Evolutionary conservation across 1,140 invertebrate species (phyloP).

Genomic region (Pachypeltis micranthus): DNA sequence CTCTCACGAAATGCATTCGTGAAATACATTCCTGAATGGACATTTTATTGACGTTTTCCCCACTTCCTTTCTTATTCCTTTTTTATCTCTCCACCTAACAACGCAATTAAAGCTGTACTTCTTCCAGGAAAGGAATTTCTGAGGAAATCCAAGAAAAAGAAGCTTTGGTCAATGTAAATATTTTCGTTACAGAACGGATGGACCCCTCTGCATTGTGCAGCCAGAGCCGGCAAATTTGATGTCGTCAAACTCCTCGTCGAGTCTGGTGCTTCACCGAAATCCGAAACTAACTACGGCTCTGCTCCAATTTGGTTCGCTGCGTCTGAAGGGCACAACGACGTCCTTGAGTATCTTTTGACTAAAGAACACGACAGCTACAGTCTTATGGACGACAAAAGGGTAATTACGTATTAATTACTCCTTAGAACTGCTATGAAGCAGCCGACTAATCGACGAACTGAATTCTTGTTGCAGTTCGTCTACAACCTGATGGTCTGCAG

Average conservation of each 20-base stretch:
- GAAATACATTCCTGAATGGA: no score
- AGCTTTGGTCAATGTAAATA: no score
- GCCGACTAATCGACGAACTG: neutral
- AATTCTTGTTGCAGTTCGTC: slow-evolving; percentile 62
- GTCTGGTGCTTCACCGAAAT: slow-evolving; percentile 86
- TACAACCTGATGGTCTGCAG: slow-evolving; percentile 98
- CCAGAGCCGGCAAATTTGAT: slow-evolving; percentile 85
- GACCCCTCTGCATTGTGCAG: slow-evolving; percentile 92
- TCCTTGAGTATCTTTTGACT: slow-evolving; percentile 88
- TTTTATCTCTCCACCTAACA: no score
- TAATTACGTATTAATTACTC: no score
- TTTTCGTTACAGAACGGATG: slow-evolving; percentile 64
- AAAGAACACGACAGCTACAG: slow-evolving; percentile 95
- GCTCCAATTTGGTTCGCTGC: slow-evolving; percentile 96
- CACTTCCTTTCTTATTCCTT: no score
- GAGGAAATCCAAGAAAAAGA: neutral
- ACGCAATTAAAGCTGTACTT: no score
- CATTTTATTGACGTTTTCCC: no score
- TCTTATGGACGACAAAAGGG: slow-evolving; percentile 91
- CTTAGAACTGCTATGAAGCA: neutral
- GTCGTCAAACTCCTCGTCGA: slow-evolving; percentile 92
- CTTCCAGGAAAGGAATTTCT: neutral
- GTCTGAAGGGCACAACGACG: slow-evolving; percentile 89
- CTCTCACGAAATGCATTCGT: no score
- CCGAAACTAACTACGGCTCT: slow-evolving; percentile 83